These are phyloP conservation scores for Dione vanillae DNA, from an alignment of 2,888 invertebrate species.

Conservation along the genomic window DNA sequence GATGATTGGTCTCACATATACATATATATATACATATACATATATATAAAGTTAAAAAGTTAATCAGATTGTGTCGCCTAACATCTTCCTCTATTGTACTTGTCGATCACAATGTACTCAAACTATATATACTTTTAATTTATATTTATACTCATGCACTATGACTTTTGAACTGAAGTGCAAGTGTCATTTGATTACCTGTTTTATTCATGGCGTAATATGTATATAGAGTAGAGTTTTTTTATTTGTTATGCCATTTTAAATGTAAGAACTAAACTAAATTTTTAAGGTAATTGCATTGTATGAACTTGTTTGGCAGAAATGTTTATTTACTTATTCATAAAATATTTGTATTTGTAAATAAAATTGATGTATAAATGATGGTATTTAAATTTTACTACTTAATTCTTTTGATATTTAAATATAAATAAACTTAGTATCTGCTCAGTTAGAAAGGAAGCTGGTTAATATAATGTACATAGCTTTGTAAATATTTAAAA, in stretches of 20 bases:
- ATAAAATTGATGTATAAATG: neutral
- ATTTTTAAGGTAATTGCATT: too few relatives aligned
- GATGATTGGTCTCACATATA: neutral
- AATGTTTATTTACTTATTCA: too few relatives aligned
- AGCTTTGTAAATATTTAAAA: neutral
- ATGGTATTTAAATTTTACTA: neutral
- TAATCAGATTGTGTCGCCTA: constrained; percentile 16
- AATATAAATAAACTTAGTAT: too few relatives aligned
- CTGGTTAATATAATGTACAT: constrained; percentile 5
- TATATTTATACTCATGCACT: neutral
- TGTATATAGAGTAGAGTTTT: neutral
- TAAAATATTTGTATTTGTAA: neutral
- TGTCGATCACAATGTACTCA: neutral
- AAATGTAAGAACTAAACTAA: too few relatives aligned
- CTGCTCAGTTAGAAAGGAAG: too few relatives aligned
- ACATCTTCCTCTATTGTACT: neutral
- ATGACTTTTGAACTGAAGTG: neutral
- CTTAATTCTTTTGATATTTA: too few relatives aligned
- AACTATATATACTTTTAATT: too few relatives aligned
- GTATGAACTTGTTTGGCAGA: too few relatives aligned
- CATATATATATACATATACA: too few relatives aligned
- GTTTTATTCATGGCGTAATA: neutral
- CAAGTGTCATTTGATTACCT: neutral
- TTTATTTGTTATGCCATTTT: neutral
- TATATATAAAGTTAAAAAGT: constrained; percentile 34